phyloP scores from a whole-genome alignment of 2,888 invertebrate species.

The Sesamia inferens region DNA sequence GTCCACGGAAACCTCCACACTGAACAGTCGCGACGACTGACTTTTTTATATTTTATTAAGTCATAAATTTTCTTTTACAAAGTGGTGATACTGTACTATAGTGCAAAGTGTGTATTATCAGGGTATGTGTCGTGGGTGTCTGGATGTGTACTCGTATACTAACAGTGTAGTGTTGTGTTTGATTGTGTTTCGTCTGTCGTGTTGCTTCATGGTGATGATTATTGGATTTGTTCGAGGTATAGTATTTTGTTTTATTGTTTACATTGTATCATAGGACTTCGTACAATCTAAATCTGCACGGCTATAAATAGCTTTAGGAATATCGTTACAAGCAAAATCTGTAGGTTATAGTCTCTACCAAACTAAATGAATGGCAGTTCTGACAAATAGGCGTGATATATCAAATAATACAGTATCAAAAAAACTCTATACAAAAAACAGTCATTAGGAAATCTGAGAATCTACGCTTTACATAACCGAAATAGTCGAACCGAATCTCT shows the following conservation, averaged over 20 bases:
- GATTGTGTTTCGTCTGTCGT: conserved; percentile 48
- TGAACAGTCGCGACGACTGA: conserved; percentile 59
- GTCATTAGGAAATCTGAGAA: conserved; percentile 17
- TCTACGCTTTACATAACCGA: conserved; percentile 26
- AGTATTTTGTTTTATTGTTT: conserved; percentile 56
- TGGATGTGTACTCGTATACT: conserved; percentile 51
- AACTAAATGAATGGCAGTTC: neutral
- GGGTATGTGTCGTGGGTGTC: conserved; percentile 36
- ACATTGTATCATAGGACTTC: neutral
- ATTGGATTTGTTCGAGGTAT: conserved; percentile 64
- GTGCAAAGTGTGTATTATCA: conserved; percentile 49
- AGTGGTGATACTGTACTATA: conserved; percentile 21
- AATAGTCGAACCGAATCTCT: conserved; percentile 43
- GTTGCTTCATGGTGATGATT: conserved; percentile 48
- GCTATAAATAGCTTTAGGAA: neutral
- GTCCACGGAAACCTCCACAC: conserved; percentile 67
- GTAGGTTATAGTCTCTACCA: neutral
- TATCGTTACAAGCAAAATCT: neutral
- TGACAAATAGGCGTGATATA: neutral
- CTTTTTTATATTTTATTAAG: neutral
- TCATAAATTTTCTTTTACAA: neutral
- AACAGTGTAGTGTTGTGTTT: conserved; percentile 50
- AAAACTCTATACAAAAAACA: conserved; percentile 15
- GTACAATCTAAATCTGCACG: neutral
- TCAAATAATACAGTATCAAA: conserved; percentile 6